Evolutionary conservation across 2,797 vertebrate genomes (phyloP), one percentile per base, ranked within the genome.

Genomic region (Cynodonichthys magdalenae): DNA sequence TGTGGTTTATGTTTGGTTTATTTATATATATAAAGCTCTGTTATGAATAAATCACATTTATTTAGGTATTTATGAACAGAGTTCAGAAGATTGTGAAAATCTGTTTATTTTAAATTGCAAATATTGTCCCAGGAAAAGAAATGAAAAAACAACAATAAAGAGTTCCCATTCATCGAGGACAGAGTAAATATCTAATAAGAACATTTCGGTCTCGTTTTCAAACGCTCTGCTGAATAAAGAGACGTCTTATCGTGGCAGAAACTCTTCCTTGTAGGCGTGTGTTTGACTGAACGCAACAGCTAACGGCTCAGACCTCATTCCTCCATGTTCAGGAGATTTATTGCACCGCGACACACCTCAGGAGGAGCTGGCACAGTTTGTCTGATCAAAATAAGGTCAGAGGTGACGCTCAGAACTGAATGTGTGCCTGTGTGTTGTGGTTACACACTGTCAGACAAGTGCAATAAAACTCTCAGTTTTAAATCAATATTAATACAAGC

Each of bases 301-400:
- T 51, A 80, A 78, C 51, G 31, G 63, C 74, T 74, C 58, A 54
- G 66, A 54, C 76, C 75, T 73, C 61, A 81, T 83, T 75, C 66
- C 68, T 72, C 53, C 63, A 1, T 82, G 80, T 83, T 80, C 44
- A 12, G 67, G n/a, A 52, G 55, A 69, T 90, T 85, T 89, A 87
- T 85, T 69, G 67, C 62, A 18, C 3, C n/a, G 45, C 15, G 78
- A 81, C 87, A 83, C 88, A 71, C 87, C 88, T 87, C 78, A n/a
- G 59, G 41, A 12, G 28, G 52, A 78, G 45, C 59, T 80, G 86
- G 77, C 76, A 84, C 66, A 82, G 77, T 81, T 83, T 75, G 64
- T 79, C 71, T 78, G 69, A 82, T 80, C 50, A 69, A 71, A 85
- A 82, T 66, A 64, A 74, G 82, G 87, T 74, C 79, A 81, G 5